These are phyloP conservation scores for Phragmatobia fuliginosa DNA, from an alignment of 2,888 invertebrate species.

Conservation along the genomic window DNA sequence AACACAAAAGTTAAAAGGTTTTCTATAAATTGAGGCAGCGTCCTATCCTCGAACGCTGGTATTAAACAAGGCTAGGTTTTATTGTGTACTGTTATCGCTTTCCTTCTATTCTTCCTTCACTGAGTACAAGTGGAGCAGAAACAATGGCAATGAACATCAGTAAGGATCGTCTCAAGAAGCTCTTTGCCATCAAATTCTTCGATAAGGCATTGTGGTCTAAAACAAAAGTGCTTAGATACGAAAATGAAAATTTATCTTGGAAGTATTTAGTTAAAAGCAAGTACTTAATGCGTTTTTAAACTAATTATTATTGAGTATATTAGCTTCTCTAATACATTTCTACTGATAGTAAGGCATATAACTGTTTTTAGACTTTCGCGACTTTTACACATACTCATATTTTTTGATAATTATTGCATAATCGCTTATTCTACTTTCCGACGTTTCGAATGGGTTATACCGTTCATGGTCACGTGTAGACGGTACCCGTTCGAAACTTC, in stretches of 20 bases:
- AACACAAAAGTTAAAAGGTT: conserved; percentile 18
- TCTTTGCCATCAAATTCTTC: conserved; percentile 48
- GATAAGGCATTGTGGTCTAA: conserved; percentile 48
- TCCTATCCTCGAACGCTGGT: conserved; percentile 38
- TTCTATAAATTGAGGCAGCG: conserved; percentile 35
- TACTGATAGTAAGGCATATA: too few relatives aligned
- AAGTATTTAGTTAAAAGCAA: neutral
- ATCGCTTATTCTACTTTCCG: too few relatives aligned
- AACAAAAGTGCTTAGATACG: conserved; percentile 22
- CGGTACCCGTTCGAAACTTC: too few relatives aligned
- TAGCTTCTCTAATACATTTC: too few relatives aligned
- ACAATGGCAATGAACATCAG: conserved; percentile 66
- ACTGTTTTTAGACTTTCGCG: too few relatives aligned
- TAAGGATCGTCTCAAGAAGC: conserved; percentile 64
- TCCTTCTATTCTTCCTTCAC: conserved; percentile 55
- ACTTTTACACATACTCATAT: too few relatives aligned
- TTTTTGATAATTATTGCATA: too few relatives aligned
- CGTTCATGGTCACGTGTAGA: too few relatives aligned
- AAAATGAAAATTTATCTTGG: neutral
- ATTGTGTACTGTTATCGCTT: conserved; percentile 44
- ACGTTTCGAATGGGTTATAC: too few relatives aligned
- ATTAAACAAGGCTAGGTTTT: conserved; percentile 44
- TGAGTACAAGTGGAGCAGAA: conserved; percentile 56
- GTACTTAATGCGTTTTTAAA: neutral
- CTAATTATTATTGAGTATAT: too few relatives aligned